Evolutionary conservation across 1,140 invertebrate species (phyloP), one percentile per base, ranked within the genome.

Genomic region (Tetragnatha versicolor): DNA sequence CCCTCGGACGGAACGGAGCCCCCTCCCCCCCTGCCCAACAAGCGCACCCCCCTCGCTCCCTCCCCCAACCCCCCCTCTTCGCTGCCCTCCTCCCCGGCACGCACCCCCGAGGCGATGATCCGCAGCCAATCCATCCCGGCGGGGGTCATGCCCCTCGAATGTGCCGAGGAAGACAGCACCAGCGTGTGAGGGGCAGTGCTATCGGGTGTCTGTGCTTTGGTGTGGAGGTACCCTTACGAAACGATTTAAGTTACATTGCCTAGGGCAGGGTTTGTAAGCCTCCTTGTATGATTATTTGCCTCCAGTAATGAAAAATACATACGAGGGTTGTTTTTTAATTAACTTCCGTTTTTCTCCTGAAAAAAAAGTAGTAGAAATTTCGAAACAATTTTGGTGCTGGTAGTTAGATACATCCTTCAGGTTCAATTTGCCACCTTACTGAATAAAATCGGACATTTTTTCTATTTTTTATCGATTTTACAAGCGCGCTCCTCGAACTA

Each of bases 81-180:
- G 20, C 45, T 77, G 7, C 25, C 60, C 2, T 20, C 61, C 10
- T 77, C 73, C 14, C 73, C 73, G 17, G 61, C 66, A 5, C 65
- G 73, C 33, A 77, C 73, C 39, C 73, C 73, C 7, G 73, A 77
- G 22, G 65, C 73, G 20, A 65, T 77, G 60, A 77, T 77, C n/a
- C 27, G 73, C 25, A 65, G 60, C 25, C 73, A 77, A 14, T 77
- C 73, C 14, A 77, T 77, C 17, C 73, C 73, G 25, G 39, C 47
- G 25, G 73, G 73, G 10, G 73, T 77, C 6, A 77, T 77, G 73
- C 73, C 73, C 14, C 60, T 61, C 17, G 66, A 65, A 39, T 49
- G 60, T 20, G 47, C 51, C 25, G 73, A 66, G 25, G 73, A 66
- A 9, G 73, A 77, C 5, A n/a, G 60, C 65, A 31, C 25, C 42